Percentiles rank a stretch among this genome's conserved stretches.
These are phyloP conservation scores for Acomys russatus DNA, from an alignment of 2,797 vertebrate genomes.

Conservation along the genomic window DNA sequence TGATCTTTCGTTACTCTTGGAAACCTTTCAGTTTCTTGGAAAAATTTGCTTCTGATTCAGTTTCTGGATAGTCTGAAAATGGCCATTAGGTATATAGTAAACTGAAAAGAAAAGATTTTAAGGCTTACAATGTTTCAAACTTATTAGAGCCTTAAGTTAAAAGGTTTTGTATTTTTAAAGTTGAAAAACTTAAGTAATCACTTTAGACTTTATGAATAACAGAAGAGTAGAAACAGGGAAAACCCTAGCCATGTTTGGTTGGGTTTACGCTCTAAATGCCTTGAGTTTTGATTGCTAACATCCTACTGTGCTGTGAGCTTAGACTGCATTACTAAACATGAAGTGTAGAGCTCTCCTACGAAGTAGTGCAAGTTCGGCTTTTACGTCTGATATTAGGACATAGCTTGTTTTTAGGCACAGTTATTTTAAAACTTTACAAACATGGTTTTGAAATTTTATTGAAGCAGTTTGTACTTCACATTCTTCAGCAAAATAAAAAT, in stretches of 20 bases:
- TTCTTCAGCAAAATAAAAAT: slow-evolving; percentile 55
- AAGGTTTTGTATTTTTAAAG: slow-evolving; percentile 20
- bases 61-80: slow-evolving; percentile 68
- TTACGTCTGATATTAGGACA: slow-evolving; percentile 35
- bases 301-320: slow-evolving; percentile 38
- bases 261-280: slow-evolving; percentile 11
- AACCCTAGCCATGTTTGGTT: background rate
- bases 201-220: background rate
- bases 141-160: background rate
- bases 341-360: background rate
- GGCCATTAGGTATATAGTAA: slow-evolving; percentile 36
- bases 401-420: slow-evolving; percentile 31
- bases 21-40: slow-evolving; percentile 60
- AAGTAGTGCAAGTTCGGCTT: background rate
- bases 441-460: slow-evolving; percentile 22
- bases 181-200: slow-evolving; percentile 1
- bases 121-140: slow-evolving; percentile 49
- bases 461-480: slow-evolving; percentile 27
- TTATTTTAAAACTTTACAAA: too few relatives aligned
- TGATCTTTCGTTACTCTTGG: background rate
- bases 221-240: background rate
- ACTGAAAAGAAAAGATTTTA: slow-evolving; percentile 44
- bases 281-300: background rate
- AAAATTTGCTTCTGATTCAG: slow-evolving; percentile 59
- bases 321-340: background rate